Conservation (phyloP, 2,113 vertebrate species). For the Gracilinanus agilis region DNA sequence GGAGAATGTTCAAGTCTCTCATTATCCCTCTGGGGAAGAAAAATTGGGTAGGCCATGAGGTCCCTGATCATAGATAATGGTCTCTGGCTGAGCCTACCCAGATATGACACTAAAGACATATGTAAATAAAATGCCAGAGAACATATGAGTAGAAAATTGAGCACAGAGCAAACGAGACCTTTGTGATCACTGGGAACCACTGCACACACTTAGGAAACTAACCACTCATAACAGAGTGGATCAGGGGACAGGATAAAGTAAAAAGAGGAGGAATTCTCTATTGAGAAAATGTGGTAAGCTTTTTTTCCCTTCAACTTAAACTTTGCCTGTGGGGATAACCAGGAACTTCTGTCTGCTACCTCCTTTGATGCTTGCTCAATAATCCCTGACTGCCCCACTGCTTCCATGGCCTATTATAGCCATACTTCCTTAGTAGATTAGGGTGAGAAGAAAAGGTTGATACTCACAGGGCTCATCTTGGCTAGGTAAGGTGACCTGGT, state of each 20-base stretch:
- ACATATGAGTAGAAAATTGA: background rate
- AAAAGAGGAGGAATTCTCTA: background rate
- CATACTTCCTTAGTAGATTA: constrained; percentile 49
- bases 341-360: background rate
- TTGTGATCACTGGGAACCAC: background rate
- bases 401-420: background rate
- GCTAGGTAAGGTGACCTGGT: constrained; percentile 93
- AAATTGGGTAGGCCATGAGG: background rate
- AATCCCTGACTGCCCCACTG: background rate
- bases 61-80: background rate
- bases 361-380: background rate
- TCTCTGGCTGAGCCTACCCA: background rate
- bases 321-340: background rate
- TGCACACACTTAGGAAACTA: background rate
- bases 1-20: background rate
- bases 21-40: background rate
- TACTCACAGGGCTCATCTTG: constrained; percentile 96
- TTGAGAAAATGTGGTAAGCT: background rate
- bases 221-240: background rate
- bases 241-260: background rate
- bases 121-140: background rate
- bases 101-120: background rate
- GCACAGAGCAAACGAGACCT: background rate
- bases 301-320: background rate
- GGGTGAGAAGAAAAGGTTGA: constrained; percentile 47